Percentiles rank a stretch among this genome's conserved stretches.
These are phyloP conservation scores for Leucopternis melanops DNA, from an alignment of 2,113 vertebrate genomes.

Conservation along the genomic window DNA sequence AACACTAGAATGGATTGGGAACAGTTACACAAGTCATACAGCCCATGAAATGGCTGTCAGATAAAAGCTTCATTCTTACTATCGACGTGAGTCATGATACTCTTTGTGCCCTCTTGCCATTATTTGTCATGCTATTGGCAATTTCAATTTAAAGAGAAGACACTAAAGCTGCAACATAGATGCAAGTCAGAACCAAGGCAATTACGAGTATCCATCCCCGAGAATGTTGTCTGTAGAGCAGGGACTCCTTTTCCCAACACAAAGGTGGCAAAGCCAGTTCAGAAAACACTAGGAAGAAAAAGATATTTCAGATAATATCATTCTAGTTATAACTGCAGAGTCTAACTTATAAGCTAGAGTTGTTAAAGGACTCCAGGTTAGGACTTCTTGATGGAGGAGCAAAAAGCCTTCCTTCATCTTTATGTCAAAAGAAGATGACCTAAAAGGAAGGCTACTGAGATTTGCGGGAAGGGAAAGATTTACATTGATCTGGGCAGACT, in stretches of 20 bases:
- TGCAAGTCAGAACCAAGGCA: background rate
- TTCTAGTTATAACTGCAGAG: background rate
- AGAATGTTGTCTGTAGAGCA: background rate
- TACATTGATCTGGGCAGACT: background rate
- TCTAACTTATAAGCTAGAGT: background rate
- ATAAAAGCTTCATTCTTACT: background rate
- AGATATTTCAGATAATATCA: background rate
- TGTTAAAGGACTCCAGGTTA: background rate
- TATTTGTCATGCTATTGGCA: background rate
- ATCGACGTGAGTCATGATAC: background rate
- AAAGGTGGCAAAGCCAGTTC: background rate
- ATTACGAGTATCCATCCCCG: background rate
- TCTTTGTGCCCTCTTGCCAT: background rate
- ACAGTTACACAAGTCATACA: background rate
- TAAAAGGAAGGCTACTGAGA: background rate
- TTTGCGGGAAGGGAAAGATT: background rate
- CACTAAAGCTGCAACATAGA: background rate
- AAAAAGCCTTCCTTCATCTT: background rate
- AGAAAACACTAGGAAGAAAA: background rate
- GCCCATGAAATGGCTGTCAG: background rate
- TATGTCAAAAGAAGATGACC: background rate
- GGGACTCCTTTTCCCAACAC: background rate
- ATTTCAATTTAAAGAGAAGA: background rate
- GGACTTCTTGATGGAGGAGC: background rate
- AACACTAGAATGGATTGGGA: background rate